A percentile compares a stretch with the other conserved stretches of the same genome.
These are phyloP conservation scores for Acipenser ruthenus DNA, from an alignment of 2,797 vertebrate species.

Conservation along the genomic window DNA sequence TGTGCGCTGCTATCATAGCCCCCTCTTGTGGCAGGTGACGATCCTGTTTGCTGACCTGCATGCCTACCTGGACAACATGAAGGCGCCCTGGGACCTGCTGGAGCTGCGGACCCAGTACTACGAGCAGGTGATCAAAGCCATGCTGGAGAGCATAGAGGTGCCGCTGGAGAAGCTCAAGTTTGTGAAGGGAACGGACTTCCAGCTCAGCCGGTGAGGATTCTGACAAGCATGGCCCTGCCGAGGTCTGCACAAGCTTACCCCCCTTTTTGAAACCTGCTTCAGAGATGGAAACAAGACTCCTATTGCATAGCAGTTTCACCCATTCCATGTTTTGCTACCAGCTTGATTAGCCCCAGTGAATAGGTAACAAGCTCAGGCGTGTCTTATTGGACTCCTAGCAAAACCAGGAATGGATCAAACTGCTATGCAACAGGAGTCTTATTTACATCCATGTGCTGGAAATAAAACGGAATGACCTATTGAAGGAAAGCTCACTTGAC, in stretches of 20 bases:
- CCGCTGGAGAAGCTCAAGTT: constrained; percentile 88
- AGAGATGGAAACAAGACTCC: too few relatives aligned
- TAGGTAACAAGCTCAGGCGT: too few relatives aligned
- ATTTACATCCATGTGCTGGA: too few relatives aligned
- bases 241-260: not conserved
- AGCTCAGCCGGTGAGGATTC: constrained; percentile 83
- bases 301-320: too few relatives aligned
- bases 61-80: constrained; percentile 96
- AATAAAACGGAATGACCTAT: too few relatives aligned
- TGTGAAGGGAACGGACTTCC: constrained; percentile 82
- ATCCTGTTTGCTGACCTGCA: constrained; percentile 91
- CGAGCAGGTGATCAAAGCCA: constrained; percentile 86
- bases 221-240: too few relatives aligned
- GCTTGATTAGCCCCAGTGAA: too few relatives aligned
- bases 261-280: too few relatives aligned
- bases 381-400: too few relatives aligned
- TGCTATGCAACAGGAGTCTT: too few relatives aligned
- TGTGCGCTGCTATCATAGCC: not conserved
- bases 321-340: too few relatives aligned
- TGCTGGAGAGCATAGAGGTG: constrained; percentile 90
- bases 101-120: constrained; percentile 86
- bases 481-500: not conserved
- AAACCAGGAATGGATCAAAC: too few relatives aligned
- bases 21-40: constrained; percentile 60
- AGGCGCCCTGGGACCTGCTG: constrained; percentile 95